A percentile compares a stretch with the other conserved stretches of the same genome.
Evolutionary conservation across 1,140 invertebrate species (phyloP).

Genomic region (Drosophila sechellia): DNA sequence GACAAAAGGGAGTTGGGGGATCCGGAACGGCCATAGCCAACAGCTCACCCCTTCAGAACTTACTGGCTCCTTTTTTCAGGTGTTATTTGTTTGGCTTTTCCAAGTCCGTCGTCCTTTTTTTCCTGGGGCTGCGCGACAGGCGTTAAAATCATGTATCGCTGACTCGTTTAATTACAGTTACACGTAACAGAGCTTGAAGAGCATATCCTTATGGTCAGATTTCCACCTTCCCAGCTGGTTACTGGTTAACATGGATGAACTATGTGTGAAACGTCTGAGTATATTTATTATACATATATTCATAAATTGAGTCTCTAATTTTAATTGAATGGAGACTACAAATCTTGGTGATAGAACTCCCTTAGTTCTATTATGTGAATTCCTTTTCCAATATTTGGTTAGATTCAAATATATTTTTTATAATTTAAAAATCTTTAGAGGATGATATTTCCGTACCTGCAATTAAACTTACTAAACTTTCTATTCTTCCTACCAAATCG

Average conservation of each 20-base stretch:
- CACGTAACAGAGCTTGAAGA: constrained; percentile 61
- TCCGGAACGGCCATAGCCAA: constrained; percentile 21
- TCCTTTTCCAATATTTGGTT: too few species aligned
- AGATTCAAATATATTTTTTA: too few species aligned
- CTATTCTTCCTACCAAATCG: constrained; percentile 15
- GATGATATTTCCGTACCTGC: too few species aligned
- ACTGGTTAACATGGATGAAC: background rate
- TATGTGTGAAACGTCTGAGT: too few species aligned
- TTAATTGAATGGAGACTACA: too few species aligned
- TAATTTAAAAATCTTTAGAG: too few species aligned
- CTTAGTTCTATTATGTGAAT: too few species aligned
- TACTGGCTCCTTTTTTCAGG: constrained; percentile 24
- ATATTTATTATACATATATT: too few species aligned
- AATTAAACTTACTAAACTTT: background rate
- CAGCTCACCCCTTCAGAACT: background rate
- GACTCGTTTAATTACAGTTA: constrained; percentile 80
- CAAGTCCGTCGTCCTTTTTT: constrained; percentile 20
- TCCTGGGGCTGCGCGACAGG: constrained; percentile 61
- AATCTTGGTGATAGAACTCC: too few species aligned
- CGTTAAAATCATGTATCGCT: constrained; percentile 82
- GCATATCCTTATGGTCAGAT: constrained; percentile 8
- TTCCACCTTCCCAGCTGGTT: background rate
- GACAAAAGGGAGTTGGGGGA: constrained; percentile 33
- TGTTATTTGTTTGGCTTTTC: constrained; percentile 46
- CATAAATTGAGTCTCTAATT: too few species aligned